Evolutionary conservation across 1,140 invertebrate genomes (phyloP).

Genomic region (Leptoteleia sp.): DNA sequence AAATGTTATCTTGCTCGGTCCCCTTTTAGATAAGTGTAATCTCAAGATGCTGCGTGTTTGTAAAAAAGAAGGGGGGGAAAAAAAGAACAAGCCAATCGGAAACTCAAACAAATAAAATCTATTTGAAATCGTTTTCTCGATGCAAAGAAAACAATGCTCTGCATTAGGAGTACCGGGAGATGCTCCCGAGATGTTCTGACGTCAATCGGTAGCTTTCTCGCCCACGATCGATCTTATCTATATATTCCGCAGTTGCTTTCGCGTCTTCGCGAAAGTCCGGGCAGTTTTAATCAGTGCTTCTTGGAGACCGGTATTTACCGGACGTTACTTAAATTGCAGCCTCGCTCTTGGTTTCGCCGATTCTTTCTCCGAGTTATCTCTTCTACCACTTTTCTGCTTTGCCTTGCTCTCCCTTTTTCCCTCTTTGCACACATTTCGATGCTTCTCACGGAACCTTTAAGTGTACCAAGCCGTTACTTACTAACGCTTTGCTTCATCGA

Average conservation of each 20-base stretch:
- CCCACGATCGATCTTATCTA: conserved; percentile 72
- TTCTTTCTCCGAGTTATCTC: conserved; percentile 52
- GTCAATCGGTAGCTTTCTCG: conserved; percentile 50
- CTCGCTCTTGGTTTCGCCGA: conserved; percentile 55
- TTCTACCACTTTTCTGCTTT: conserved; percentile 37
- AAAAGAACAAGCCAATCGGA: conserved; percentile 5
- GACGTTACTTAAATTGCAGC: conserved; percentile 59
- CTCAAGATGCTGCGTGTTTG: conserved; percentile 11
- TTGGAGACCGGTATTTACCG: conserved; percentile 58
- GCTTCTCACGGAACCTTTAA: conserved; percentile 54
- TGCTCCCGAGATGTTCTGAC: conserved; percentile 12
- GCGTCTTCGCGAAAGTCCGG: conserved; percentile 58
- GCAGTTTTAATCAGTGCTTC: conserved; percentile 69
- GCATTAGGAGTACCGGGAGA: conserved; percentile 1
- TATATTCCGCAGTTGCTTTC: conserved; percentile 38
- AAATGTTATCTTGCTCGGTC: too few relatives aligned
- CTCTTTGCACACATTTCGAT: conserved; percentile 50
- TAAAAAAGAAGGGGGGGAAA: too few relatives aligned
- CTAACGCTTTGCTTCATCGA: conserved; percentile 52
- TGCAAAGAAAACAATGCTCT: conserved; percentile 24
- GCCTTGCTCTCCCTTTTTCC: conserved; percentile 47
- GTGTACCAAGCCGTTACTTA: conserved; percentile 37
- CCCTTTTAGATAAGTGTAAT: too few relatives aligned
- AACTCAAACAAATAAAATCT: conserved; percentile 27
- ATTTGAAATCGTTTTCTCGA: conserved; percentile 13